Evolutionary conservation across 37 sponge, comb jelly and placozoan species (phyloP), one percentile per base, ranked within the genome.

Genomic region (Beroe ovata): DNA sequence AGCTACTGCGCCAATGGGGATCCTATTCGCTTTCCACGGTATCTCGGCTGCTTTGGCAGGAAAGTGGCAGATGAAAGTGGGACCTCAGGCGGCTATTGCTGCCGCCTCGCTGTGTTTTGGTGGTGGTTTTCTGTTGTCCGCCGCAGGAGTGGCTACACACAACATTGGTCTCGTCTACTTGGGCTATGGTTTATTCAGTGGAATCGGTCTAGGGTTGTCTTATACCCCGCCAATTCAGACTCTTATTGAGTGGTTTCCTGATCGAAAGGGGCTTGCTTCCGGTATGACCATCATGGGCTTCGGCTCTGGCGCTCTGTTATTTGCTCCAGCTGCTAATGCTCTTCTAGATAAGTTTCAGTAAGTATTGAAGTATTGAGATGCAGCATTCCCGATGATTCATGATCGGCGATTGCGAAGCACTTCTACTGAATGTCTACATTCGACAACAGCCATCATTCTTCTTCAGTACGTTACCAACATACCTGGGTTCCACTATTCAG

Each of bases 11-110:
- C 84, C 84, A 30, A 77, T 77, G 84, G 35, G 39, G 1, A 77
- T 77, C 84, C 84, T 77, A 42, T 77, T 77, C 23, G 84, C 84
- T n/a, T 77, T 77, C 84, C 84, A 77, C 47, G 84, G 84, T 41
- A 16, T 77, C 84, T 42, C 54, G 1, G 84, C 84, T 2, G 84
- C 84, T 2, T n/a, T 77, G 26, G 84, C 84, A n/a, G 84, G 84
- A 3, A 77, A 77, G 33, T 77, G 84, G 84, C 84, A 77, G 54
- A 77, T 77, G 84, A 77, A 77, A 19, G 84, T 77, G 8, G 84
- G 84, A 11, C 84, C 84, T 40, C 84, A 35, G 1, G 54, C 84
- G 1, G 84, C 84, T 2, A 40, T 77, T 23, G 84, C 84, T 6
- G 84, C 84, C 22, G 84, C 84, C 22, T 33, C 84, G 0, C 26